Evolutionary conservation across 2,797 vertebrate species (phyloP).

Genomic region (Adelosebastes latens): DNA sequence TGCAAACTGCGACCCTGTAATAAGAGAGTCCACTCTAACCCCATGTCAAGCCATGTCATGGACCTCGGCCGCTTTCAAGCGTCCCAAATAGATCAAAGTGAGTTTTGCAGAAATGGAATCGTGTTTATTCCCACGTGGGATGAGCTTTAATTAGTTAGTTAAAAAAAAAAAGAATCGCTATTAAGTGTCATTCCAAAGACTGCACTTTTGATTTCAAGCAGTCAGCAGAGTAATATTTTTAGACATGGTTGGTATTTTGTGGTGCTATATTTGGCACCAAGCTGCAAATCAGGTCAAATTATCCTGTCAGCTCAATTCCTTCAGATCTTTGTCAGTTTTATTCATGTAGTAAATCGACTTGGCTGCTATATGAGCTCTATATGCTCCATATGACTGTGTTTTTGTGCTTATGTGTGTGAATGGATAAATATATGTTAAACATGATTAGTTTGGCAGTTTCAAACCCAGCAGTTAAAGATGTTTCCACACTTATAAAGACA

Average conservation of each 20-base stretch:
- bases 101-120: constrained; percentile 32
- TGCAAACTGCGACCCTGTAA: constrained; percentile 67
- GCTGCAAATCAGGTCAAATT: constrained; percentile 51
- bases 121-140: constrained; percentile 37
- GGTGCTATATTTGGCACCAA: constrained; percentile 65
- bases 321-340: constrained; percentile 32
- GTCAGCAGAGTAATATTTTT: constrained; percentile 59
- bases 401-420: neutral
- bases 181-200: constrained; percentile 53
- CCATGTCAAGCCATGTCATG: constrained; percentile 60
- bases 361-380: neutral
- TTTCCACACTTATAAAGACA: constrained; percentile 11
- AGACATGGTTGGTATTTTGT: constrained; percentile 53
- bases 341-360: constrained; percentile 5
- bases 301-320: constrained; percentile 47
- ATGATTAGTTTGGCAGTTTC: constrained; percentile 33
- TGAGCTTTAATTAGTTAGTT: constrained; percentile 48
- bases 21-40: constrained; percentile 66
- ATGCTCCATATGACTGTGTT: neutral
- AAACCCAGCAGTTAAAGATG: constrained; percentile 11
- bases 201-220: constrained; percentile 48
- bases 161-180: constrained; percentile 13
- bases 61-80: constrained; percentile 51
- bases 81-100: constrained; percentile 68
- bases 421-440: constrained; percentile 22